A percentile compares a stretch with the other conserved stretches of the same genome.
These are phyloP conservation scores for Drosophila pectinifera DNA, from an alignment of 1,140 invertebrate species.

Conservation along the genomic window DNA sequence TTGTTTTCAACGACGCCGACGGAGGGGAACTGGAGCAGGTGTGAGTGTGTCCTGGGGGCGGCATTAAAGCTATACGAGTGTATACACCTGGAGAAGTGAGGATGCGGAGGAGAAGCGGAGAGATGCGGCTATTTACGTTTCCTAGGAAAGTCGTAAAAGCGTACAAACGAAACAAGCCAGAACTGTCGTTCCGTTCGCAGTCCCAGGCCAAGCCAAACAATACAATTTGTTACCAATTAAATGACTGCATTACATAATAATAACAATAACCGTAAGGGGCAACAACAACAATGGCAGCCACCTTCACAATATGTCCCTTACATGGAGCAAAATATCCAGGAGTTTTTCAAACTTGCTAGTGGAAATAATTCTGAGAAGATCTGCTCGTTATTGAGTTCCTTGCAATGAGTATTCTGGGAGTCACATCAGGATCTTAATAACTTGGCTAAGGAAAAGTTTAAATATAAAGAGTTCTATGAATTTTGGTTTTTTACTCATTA, in stretches of 20 bases:
- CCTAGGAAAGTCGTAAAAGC: conserved; percentile 75
- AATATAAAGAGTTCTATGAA: not conserved
- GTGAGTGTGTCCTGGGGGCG: conserved; percentile 24
- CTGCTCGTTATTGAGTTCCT: not conserved
- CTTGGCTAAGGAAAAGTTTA: not conserved
- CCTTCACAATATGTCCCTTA: conserved; percentile 21
- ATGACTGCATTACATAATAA: conserved; percentile 83
- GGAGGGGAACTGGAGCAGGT: conserved; percentile 15
- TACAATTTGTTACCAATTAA: conserved; percentile 83
- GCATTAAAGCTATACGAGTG: conserved; percentile 56
- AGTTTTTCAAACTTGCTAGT: too few relatives aligned
- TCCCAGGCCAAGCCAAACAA: conserved; percentile 64
- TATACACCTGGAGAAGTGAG: not conserved
- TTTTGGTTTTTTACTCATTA: too few relatives aligned
- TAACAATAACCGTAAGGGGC: conserved; percentile 55
- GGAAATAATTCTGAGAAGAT: not conserved
- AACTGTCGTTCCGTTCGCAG: conserved; percentile 40
- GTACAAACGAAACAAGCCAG: conserved; percentile 63
- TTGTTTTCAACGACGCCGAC: conserved; percentile 30
- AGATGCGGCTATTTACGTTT: conserved; percentile 53
- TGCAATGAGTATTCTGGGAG: not conserved
- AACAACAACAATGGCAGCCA: conserved; percentile 39
- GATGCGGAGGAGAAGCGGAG: not conserved
- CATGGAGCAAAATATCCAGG: conserved; percentile 1
- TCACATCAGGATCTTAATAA: not conserved